phyloP scores from a whole-genome alignment of 2,113 vertebrate genomes.

The Cinclus mexicanus region DNA sequence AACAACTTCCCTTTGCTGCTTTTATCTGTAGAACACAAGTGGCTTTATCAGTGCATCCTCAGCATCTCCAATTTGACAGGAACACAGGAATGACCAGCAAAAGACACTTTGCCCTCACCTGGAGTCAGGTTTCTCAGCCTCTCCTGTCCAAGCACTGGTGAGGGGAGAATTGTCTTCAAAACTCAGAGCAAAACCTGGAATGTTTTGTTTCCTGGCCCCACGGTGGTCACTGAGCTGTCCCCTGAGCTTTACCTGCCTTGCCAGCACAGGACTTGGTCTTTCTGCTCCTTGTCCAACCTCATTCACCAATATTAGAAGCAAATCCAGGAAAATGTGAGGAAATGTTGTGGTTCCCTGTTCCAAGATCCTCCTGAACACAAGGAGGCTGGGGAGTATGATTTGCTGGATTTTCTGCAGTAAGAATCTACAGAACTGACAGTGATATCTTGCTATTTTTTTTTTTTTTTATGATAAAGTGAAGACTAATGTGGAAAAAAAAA shows the following conservation, averaged over 20 bases:
- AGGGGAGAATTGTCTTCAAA: neutral
- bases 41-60: neutral
- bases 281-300: neutral
- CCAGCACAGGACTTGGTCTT: neutral
- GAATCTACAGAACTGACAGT: neutral
- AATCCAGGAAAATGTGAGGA: neutral
- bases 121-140: neutral
- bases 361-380: neutral
- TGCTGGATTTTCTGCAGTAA: neutral
- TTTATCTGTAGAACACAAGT: neutral
- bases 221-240: neutral
- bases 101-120: neutral
- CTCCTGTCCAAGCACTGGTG: neutral
- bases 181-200: neutral
- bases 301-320: neutral
- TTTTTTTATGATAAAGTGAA: neutral
- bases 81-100: too few relatives aligned
- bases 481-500: neutral
- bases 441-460: neutral
- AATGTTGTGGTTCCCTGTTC: neutral
- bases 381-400: neutral
- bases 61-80: accelerated
- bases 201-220: neutral
- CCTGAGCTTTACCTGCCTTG: neutral
- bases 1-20: neutral